phyloP scores from a whole-genome alignment of 2,113 vertebrate species.

The Grus americana region DNA sequence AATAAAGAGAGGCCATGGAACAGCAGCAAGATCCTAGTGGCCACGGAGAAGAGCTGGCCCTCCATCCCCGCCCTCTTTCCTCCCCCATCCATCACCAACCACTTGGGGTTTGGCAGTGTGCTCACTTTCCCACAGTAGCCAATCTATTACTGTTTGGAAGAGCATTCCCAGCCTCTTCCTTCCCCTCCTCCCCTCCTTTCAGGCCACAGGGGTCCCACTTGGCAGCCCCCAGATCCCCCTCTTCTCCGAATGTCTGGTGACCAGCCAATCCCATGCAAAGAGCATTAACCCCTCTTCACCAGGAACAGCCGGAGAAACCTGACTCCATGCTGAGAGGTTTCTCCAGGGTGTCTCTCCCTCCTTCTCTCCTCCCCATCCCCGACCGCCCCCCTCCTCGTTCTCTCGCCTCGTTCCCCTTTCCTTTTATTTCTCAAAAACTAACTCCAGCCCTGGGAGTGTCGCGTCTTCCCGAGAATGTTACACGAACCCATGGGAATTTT shows the following conservation, averaged over 20 bases:
- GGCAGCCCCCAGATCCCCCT: slow-evolving; percentile 50
- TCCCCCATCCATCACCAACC: slow-evolving; percentile 40
- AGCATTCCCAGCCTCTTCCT: slow-evolving; percentile 16
- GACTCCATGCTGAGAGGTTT: slow-evolving; percentile 41
- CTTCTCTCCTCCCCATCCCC: not conserved
- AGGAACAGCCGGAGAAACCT: slow-evolving; percentile 12
- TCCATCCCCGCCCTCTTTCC: not conserved
- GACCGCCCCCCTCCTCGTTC: not conserved
- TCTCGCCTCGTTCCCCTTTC: not conserved
- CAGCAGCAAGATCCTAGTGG: not conserved
- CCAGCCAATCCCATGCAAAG: slow-evolving; percentile 59
- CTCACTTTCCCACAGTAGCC: slow-evolving; percentile 72
- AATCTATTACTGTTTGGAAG: slow-evolving; percentile 57
- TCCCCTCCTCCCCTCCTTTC: slow-evolving; percentile 45
- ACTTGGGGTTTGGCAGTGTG: slow-evolving; percentile 63
- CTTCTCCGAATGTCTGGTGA: slow-evolving; percentile 51
- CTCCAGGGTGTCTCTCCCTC: not conserved
- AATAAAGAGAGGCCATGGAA: not conserved
- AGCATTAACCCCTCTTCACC: slow-evolving; percentile 38
- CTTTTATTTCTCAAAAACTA: slow-evolving; percentile 15
- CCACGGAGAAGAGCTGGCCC: not conserved
- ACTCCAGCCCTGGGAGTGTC: slow-evolving; percentile 3
- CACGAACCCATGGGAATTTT: slow-evolving; percentile 30
- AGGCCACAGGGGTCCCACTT: slow-evolving; percentile 65
- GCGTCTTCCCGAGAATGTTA: not conserved